Evolutionary conservation across 2,888 invertebrate species (phyloP), one percentile per base, ranked within the genome.

Genomic region (Subacronicta megacephala): DNA sequence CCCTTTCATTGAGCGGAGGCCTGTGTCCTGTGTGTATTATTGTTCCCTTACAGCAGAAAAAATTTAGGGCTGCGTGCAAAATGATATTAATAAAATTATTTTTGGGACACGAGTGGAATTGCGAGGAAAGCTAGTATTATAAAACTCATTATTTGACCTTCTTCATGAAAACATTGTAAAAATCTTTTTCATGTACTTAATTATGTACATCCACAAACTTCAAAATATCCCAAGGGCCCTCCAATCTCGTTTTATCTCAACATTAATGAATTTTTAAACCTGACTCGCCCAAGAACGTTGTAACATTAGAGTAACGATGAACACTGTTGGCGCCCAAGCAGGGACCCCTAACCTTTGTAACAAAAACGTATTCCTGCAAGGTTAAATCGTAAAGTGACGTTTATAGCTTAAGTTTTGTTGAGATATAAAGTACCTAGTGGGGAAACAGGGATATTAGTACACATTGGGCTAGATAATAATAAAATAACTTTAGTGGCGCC

Each of bases 241-340:
- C 40, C 59, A 66, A 55, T 59, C 49, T 38, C 60, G 55, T 68
- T 75, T 80, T 75, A 80, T 78, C 79, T 67, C 63, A 38, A 23
- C 1, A 17, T 70, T 75, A 78, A 79, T 78, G 78, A 81, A 81
- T 81, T 81, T 80, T 80, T 81, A 78, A 81, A 75, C 70, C 72
- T 51, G 62, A 73, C 72, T 71, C 58, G 54, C 56, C 56, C 62
- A 66, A 69, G 70, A 65, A 54, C 23, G 45, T 12, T 72, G 53
- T 38, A 51, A 72, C 71, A 68, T 69, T 66, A 68, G 56, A 68
- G 67, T 68, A 62, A 62, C 47, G 60, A 74, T 67, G 44, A 70
- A 51, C 40, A 35, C 41, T 54, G 60, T 68, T 66, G 65, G 67
- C 69, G 62, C 63, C 62, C 53, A 33, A 53, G 17, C 37, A 18